A percentile compares a stretch with the other conserved stretches of the same genome.
Evolutionary conservation across 2,797 vertebrate genomes (phyloP).

Genomic region (Silurus aristotelis): DNA sequence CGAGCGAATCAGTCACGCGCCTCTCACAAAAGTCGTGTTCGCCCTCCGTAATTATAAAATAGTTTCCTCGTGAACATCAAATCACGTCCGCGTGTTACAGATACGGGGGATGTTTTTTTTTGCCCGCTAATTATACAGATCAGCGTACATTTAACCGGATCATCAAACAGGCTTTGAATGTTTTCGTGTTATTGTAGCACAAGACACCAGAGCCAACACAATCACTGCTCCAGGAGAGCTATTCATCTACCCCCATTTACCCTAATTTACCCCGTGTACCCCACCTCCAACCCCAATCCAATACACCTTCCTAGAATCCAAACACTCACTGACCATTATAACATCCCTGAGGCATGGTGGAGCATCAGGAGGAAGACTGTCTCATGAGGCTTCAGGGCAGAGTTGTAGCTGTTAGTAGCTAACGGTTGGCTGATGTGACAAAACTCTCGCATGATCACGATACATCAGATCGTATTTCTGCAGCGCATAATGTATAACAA

Average conservation of each 20-base stretch:
- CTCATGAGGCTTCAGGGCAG: neutral
- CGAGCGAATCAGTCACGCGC: constrained; percentile 33
- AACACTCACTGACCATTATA: neutral
- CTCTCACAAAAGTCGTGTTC: constrained; percentile 48
- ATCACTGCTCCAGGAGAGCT: neutral
- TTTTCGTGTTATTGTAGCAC: neutral
- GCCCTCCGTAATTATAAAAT: constrained; percentile 53
- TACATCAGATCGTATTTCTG: neutral
- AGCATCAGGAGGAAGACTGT: neutral
- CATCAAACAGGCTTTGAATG: neutral
- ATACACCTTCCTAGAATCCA: neutral
- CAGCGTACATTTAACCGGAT: constrained; percentile 11
- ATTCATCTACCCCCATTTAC: no score
- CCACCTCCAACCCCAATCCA: neutral
- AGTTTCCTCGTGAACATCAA: constrained; percentile 52
- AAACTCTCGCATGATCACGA: neutral
- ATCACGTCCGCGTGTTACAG: constrained; percentile 38
- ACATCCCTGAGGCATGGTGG: neutral
- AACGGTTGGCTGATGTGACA: neutral
- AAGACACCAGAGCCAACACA: neutral
- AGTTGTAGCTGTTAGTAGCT: neutral
- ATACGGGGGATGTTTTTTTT: constrained; percentile 54
- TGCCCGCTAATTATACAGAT: constrained; percentile 23
- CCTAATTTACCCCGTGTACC: no score
- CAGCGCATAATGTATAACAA: neutral